phyloP scores from a whole-genome alignment of 2,888 invertebrate species.

The Allygus modestus region DNA sequence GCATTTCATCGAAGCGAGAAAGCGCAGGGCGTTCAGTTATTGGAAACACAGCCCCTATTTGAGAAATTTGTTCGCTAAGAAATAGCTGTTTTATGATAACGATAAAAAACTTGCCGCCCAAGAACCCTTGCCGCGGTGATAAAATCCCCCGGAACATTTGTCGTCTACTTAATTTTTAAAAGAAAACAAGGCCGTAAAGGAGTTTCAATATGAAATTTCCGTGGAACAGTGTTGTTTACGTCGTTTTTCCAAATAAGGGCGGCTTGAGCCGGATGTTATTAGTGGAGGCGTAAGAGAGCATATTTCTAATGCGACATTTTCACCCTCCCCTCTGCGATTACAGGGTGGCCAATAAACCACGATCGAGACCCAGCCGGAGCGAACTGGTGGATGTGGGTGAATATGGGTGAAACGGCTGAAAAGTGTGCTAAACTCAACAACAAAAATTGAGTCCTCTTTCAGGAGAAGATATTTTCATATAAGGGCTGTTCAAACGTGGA shows the following conservation, averaged over 20 bases:
- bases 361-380: constrained; percentile 3
- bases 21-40: not conserved
- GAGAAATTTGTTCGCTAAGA: constrained; percentile 15
- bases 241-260: not conserved
- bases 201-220: constrained; percentile 19
- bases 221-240: constrained; percentile 33
- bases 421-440: too few relatives aligned
- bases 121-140: not conserved
- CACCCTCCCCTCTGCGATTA: constrained; percentile 54
- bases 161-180: constrained; percentile 2
- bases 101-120: constrained; percentile 10
- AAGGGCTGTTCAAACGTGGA: too few relatives aligned
- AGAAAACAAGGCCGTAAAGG: not conserved
- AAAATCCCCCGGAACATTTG: not conserved
- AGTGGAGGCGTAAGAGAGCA: constrained; percentile 46
- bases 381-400: not conserved
- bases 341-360: constrained; percentile 32
- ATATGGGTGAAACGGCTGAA: not conserved
- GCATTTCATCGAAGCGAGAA: not conserved
- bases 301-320: constrained; percentile 51
- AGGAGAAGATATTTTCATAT: too few relatives aligned
- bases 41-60: not conserved
- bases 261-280: constrained; percentile 24
- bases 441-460: too few relatives aligned
- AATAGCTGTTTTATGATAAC: constrained; percentile 13